Conservation (phyloP, 1,140 invertebrate species). For the Bombus superbus region DNA sequence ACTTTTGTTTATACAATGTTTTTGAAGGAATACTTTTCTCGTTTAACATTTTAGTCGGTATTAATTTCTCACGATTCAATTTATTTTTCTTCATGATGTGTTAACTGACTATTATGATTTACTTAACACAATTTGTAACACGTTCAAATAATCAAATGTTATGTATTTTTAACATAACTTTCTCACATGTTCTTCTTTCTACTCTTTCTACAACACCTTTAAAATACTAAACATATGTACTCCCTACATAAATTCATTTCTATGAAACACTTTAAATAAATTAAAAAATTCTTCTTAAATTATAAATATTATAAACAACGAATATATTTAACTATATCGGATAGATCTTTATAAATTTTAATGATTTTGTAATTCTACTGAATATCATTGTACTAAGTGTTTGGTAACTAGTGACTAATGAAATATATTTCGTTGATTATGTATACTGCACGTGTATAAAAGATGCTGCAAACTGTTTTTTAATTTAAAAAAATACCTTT, state of each 20-base stretch:
- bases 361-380: background rate
- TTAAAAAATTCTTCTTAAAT: background rate
- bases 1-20: constrained; percentile 35
- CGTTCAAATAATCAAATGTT: background rate
- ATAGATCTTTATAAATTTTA: background rate
- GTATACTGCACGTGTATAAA: background rate
- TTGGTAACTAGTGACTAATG: background rate
- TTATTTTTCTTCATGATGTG: background rate
- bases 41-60: too few species aligned
- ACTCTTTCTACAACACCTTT: too few species aligned
- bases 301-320: background rate
- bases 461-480: background rate
- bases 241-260: background rate
- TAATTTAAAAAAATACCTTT: background rate
- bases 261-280: background rate
- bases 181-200: background rate
- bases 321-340: background rate
- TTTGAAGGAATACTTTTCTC: background rate
- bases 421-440: background rate
- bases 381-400: background rate
- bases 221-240: background rate
- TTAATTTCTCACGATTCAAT: background rate
- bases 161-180: background rate
- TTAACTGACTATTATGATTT: background rate
- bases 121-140: background rate